phyloP scores from a whole-genome alignment of 2,797 vertebrate species.

The Furcifer pardalis region DNA sequence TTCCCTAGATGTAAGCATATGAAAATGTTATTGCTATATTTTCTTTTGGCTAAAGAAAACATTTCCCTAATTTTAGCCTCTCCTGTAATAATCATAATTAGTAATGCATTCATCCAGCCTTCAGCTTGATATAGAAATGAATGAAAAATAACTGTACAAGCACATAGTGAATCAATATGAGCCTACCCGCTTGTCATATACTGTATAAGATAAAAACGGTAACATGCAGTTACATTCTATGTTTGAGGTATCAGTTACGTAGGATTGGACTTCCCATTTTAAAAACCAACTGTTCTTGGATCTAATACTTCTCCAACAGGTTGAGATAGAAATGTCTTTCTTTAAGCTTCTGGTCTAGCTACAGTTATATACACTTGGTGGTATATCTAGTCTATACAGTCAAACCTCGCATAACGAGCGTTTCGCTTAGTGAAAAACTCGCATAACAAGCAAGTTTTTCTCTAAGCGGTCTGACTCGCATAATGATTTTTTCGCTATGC shows the following conservation, averaged over 20 bases:
- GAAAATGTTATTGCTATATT: not conserved
- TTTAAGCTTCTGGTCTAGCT: not conserved
- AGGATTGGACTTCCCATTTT: not conserved
- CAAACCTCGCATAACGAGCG: too few species aligned
- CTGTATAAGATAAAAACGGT: not conserved
- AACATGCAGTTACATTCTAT: not conserved
- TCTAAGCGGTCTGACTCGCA: too few species aligned
- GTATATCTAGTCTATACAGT: too few species aligned
- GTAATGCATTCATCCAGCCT: not conserved
- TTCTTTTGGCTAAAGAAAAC: not conserved
- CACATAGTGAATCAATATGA: not conserved
- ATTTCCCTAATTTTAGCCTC: not conserved
- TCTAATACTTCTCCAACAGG: not conserved
- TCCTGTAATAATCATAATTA: not conserved
- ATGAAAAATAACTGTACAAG: not conserved
- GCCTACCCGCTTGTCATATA: not conserved
- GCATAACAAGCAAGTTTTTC: too few species aligned
- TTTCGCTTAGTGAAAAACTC: too few species aligned
- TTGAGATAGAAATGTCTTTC: not conserved
- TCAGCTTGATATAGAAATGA: not conserved
- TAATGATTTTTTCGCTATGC: too few species aligned
- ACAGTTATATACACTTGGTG: not conserved
- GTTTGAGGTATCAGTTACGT: too few species aligned
- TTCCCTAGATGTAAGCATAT: not conserved
- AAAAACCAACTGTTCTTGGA: not conserved